Evolutionary conservation across 2,797 vertebrate species (phyloP), one percentile per base, ranked within the genome.

Genomic region (Myotis vivesi): DNA sequence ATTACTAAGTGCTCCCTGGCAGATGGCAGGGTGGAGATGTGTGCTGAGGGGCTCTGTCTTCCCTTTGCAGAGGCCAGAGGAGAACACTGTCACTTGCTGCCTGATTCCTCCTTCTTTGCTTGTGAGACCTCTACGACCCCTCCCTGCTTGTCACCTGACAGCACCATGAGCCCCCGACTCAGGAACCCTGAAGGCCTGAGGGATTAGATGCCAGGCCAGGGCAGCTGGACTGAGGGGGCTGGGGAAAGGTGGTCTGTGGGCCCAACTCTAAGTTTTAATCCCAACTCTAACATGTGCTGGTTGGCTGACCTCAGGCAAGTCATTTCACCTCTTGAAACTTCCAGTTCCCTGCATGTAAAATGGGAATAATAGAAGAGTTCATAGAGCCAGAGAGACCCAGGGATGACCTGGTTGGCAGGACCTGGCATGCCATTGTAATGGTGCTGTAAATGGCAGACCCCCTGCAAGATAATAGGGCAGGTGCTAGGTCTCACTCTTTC

Each of bases 121-220:
- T 13, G 2, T 41, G 38, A 94, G 36, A 28, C 22, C 69, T 88
- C 55, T 69, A 72, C 66, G 79, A 66, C 68, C 49, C 79, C 72
- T n/a, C 38, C 8, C 53, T 83, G 25, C 92, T 81, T 87, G 9
- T 87, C 77, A 62, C 64, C 55, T 72, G 93, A 82, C 57, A 81
- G 38, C 13, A 79, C 71, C 91, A 33, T 30, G 72, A 41, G 38
- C 17, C 38, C 33, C 55, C 62, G n/a, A 33, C 11, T 44, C 46
- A 16, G 44, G 76, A 87, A 36, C 72, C 12, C 51, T 44, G 36
- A 71, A 51, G 53, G 46, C 69, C 69, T 23, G 36, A 23, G 44
- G 44, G 6, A 19, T 46, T 16, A 38, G 53, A 69, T 82, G 30
- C 69, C 75, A 87, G 59, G 44, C 36, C 30, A 36, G 23, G 44